Percentiles rank a stretch among this genome's conserved stretches.
Evolutionary conservation across 1,140 invertebrate genomes (phyloP).

Genomic region (Apis florea): DNA sequence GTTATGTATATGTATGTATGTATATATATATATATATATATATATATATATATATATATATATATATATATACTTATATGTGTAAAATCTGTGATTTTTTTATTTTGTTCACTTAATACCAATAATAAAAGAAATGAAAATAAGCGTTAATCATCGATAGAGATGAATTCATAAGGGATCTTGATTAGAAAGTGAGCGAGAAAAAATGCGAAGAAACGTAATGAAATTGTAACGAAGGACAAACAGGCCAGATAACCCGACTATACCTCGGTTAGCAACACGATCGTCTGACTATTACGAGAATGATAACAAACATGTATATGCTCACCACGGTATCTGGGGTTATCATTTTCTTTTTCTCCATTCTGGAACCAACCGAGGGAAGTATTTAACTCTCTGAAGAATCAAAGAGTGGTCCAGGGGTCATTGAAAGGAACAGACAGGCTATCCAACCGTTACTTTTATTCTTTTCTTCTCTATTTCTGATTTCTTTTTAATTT

Average conservation of each 20-base stretch:
- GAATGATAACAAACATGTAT: constrained; percentile 61
- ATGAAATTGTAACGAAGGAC: constrained; percentile 56
- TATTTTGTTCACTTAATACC: not conserved
- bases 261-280: constrained; percentile 63
- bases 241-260: constrained; percentile 58
- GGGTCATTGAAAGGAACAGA: constrained; percentile 32
- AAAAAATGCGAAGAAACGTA: constrained; percentile 27
- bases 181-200: not conserved
- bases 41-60: too few relatives aligned
- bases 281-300: constrained; percentile 62
- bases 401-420: constrained; percentile 31
- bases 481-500: not conserved
- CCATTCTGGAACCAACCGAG: constrained; percentile 23
- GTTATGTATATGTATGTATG: not conserved
- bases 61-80: too few relatives aligned
- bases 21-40: not conserved
- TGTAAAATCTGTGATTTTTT: not conserved
- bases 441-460: not conserved
- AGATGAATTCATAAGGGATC: not conserved
- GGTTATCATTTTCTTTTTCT: constrained; percentile 50
- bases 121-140: not conserved
- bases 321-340: constrained; percentile 39
- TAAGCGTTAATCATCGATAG: not conserved
- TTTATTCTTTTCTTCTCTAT: not conserved
- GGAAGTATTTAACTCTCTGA: constrained; percentile 37